Evolutionary conservation across 2,888 invertebrate genomes (phyloP), one percentile per base, ranked within the genome.

Genomic region (Drosophila mimica): DNA sequence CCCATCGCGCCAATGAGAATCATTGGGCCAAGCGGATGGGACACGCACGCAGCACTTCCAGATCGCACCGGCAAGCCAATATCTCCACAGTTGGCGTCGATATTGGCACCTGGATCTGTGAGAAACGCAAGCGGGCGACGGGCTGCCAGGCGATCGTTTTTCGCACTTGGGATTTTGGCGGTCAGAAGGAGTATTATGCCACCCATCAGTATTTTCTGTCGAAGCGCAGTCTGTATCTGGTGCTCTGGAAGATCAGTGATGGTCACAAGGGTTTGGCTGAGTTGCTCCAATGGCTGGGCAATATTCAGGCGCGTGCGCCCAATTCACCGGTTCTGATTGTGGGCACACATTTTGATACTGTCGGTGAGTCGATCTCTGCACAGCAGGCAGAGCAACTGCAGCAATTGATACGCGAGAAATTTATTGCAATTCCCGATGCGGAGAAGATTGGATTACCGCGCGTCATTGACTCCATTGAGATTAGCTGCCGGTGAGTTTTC

Each of bases 181-280:
- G 99, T 0, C 99, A 99, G 94, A 96, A 96, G 91, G 99, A 99
- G 91, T 99, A 99, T 92, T 99, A 99, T 93, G 98, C 99, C 0
- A 99, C 99, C 0, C 99, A 99, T 94, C 99, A 99, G 92, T 99
- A 99, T 93, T 99, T 99, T 93, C 94, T 99, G 53, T 99, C 99
- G 0, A 97, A 98, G 71, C 95, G 99, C 17, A 98, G 99, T 77
- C 94, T 99, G 40, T 99, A 99, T 93, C 94, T 99, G 62, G 99
- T 99, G 1, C 95, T 99, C 5, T 99, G 99, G 99, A 95, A 96
- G 83, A 97, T 99, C 61, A 96, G 96, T 0, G 99, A 99, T 87
- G 99, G 99, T 0, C 95, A 97, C 90, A 95, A 95, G 81, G 99
- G 99, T 0, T 95, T 99, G 17, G 96, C 96, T 20, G 97, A 97